Conservation (phyloP, 2,113 vertebrate species). For the Camelus bactrianus region DNA sequence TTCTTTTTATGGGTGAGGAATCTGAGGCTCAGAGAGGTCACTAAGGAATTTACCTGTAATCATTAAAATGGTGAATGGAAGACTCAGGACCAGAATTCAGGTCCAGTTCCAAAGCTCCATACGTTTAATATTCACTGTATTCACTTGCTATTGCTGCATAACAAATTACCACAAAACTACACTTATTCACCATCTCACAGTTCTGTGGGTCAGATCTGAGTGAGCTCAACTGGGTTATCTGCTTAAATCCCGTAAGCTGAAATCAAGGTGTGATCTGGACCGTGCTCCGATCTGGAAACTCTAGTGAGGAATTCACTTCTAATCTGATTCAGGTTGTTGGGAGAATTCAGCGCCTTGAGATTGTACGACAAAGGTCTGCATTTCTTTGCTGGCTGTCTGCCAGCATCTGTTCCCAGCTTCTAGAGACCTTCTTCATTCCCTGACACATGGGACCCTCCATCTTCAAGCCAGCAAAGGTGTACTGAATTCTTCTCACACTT, state of each 20-base stretch:
- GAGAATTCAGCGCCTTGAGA: background rate
- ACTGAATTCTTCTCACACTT: background rate
- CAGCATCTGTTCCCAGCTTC: background rate
- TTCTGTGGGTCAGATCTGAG: background rate
- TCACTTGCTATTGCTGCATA: background rate
- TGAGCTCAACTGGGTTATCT: background rate
- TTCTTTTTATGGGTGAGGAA: background rate
- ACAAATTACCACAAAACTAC: background rate
- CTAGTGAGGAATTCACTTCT: background rate
- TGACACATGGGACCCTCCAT: background rate
- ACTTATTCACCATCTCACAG: background rate
- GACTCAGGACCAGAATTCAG: background rate
- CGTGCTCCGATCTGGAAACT: background rate
- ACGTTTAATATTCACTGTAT: background rate
- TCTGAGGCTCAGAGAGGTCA: conserved; percentile 6
- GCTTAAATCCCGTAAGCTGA: background rate
- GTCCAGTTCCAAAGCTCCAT: background rate
- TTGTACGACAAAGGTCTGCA: background rate
- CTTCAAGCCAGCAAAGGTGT: background rate
- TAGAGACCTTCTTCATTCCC: background rate
- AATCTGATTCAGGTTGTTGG: background rate
- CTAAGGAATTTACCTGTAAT: background rate
- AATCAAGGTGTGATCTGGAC: background rate
- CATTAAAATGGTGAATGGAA: conserved; percentile 1
- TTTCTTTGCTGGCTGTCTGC: background rate